phyloP scores from a whole-genome alignment of 2,113 vertebrate genomes.

The Cavia aperea region DNA sequence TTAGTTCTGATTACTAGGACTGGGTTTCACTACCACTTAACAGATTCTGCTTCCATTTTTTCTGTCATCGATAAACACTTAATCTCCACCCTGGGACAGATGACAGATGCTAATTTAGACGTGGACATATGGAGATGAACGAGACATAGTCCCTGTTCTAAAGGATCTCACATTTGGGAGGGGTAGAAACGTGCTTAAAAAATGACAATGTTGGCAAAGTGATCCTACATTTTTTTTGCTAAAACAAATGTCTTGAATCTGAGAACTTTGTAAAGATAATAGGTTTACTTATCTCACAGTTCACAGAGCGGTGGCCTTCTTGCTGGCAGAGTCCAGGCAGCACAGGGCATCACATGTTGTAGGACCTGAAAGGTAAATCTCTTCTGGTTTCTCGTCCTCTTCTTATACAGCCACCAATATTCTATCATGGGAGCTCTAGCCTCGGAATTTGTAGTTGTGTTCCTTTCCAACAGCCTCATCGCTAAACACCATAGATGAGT shows the following conservation, averaged over 20 bases:
- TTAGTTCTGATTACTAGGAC: neutral
- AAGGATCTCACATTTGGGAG: neutral
- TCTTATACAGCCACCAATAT: neutral
- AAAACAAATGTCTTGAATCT: neutral
- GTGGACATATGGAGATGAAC: neutral
- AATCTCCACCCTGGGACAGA: neutral
- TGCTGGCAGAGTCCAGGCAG: neutral
- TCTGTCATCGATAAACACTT: neutral
- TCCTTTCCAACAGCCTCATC: neutral
- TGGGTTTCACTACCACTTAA: neutral
- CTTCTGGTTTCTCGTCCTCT: neutral
- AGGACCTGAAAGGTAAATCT: neutral
- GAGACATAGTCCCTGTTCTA: neutral
- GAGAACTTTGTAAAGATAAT: neutral
- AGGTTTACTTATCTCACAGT: neutral
- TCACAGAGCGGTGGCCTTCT: neutral
- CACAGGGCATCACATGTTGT: neutral
- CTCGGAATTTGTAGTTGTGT: neutral
- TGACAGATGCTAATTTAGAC: neutral
- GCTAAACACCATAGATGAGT: neutral
- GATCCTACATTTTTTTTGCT: neutral
- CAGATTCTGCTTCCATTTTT: slow-evolving; percentile 1
- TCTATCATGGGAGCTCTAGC: neutral
- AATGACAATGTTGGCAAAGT: neutral
- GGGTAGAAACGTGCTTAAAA: neutral